phyloP scores from a whole-genome alignment of 2,888 invertebrate genomes.

The Caenorhabditis macrosperma region DNA sequence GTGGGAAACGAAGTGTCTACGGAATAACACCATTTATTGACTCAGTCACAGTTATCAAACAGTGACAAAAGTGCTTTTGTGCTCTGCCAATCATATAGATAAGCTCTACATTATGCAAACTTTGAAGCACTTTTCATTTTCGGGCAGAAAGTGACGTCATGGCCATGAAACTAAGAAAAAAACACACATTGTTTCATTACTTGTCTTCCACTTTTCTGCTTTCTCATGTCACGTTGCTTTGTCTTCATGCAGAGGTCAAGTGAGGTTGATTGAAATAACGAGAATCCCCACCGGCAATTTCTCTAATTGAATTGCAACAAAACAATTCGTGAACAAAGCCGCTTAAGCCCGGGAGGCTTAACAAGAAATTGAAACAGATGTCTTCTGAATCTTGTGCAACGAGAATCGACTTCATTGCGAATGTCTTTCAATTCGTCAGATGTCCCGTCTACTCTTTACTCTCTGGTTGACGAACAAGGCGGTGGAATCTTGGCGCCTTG shows the following conservation, averaged over 20 bases:
- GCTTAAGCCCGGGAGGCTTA: neutral
- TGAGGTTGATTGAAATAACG: too few species aligned
- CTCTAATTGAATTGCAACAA: neutral
- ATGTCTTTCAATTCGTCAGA: conserved; percentile 73
- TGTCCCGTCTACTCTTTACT: conserved; percentile 67
- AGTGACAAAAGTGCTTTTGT: neutral
- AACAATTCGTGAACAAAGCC: neutral
- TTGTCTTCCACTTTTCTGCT: too few species aligned
- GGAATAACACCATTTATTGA: neutral
- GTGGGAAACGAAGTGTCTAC: neutral
- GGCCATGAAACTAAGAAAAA: too few species aligned
- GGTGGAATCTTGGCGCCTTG: conserved; percentile 73
- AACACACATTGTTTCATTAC: too few species aligned
- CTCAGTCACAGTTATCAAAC: conserved; percentile 2
- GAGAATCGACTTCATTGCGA: neutral
- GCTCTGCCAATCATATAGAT: neutral
- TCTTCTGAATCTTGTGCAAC: neutral
- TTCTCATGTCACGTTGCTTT: too few species aligned
- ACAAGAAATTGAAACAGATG: neutral
- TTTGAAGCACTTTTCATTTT: neutral
- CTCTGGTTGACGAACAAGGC: conserved; percentile 74
- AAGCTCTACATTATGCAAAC: neutral
- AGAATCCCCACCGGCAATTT: too few species aligned
- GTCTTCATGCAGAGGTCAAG: too few species aligned
- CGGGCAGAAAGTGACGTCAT: neutral